These are phyloP conservation scores for Omphaloscelis lunosa DNA, from an alignment of 2,888 invertebrate genomes.

Conservation along the genomic window DNA sequence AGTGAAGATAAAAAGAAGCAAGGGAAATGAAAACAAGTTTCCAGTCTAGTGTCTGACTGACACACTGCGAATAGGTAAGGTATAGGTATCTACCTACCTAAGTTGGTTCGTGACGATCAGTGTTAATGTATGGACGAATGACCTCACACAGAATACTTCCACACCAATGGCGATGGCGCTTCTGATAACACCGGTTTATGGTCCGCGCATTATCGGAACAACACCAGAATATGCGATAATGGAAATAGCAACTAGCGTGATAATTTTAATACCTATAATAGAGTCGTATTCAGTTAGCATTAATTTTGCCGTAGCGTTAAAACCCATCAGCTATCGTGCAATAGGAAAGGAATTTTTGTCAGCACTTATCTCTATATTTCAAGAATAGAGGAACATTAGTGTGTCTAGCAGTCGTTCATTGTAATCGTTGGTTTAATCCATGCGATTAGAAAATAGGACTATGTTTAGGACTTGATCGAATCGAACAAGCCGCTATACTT, in stretches of 20 bases:
- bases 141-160: conserved; percentile 24
- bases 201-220: conserved; percentile 25
- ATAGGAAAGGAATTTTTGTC: conserved; percentile 2
- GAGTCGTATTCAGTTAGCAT: background rate
- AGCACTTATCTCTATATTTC: conserved; percentile 10
- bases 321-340: conserved; percentile 1
- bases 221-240: conserved; percentile 31
- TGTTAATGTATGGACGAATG: conserved; percentile 25
- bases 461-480: background rate
- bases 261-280: conserved; percentile 13
- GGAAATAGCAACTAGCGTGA: conserved; percentile 19
- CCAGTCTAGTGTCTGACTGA: background rate
- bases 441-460: conserved; percentile 1
- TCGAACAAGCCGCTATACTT: background rate
- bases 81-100: too few relatives aligned
- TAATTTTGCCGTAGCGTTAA: conserved; percentile 21
- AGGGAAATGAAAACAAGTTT: background rate
- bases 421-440: background rate
- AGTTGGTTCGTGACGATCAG: background rate
- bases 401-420: background rate
- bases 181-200: conserved; percentile 31
- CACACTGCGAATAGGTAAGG: background rate
- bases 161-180: background rate
- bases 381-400: too few relatives aligned
- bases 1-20: background rate